A percentile compares a stretch with the other conserved stretches of the same genome.
Evolutionary conservation across 2,113 vertebrate genomes (phyloP).

Genomic region (Etheostoma cragini): DNA sequence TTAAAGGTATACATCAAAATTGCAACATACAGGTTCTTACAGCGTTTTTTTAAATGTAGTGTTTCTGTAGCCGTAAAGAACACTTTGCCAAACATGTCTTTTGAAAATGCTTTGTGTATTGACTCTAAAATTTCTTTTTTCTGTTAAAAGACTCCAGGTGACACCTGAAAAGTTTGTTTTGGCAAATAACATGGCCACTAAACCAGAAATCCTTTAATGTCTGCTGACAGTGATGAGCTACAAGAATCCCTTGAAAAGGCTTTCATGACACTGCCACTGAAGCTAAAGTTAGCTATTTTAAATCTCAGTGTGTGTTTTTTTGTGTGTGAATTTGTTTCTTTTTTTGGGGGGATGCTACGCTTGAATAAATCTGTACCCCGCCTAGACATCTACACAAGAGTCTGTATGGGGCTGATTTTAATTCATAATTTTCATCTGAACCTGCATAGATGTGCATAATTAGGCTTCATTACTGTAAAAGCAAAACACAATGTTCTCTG

Average conservation of each 20-base stretch:
- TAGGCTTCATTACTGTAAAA: background rate
- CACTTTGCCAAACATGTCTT: background rate
- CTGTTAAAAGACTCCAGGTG: background rate
- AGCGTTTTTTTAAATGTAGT: background rate
- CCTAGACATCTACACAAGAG: background rate
- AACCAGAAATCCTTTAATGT: background rate
- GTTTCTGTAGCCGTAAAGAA: background rate
- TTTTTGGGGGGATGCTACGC: background rate
- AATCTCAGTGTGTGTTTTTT: constrained; percentile 1
- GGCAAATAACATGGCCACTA: background rate
- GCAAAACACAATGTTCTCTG: background rate
- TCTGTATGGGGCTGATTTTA: background rate
- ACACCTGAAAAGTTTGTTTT: background rate
- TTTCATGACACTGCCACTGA: constrained; percentile 19
- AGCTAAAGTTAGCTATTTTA: constrained; percentile 14
- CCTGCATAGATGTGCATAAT: background rate
- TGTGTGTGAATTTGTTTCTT: background rate
- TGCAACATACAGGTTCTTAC: background rate
- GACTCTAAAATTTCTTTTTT: too few species aligned
- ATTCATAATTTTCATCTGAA: background rate
- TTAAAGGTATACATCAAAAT: background rate
- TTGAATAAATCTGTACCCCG: background rate
- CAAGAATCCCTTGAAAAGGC: background rate
- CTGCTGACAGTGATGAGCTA: constrained; percentile 11
- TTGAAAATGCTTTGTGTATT: background rate